Evolutionary conservation across 2,888 invertebrate genomes (phyloP).

Genomic region (Itoplectis maculator): DNA sequence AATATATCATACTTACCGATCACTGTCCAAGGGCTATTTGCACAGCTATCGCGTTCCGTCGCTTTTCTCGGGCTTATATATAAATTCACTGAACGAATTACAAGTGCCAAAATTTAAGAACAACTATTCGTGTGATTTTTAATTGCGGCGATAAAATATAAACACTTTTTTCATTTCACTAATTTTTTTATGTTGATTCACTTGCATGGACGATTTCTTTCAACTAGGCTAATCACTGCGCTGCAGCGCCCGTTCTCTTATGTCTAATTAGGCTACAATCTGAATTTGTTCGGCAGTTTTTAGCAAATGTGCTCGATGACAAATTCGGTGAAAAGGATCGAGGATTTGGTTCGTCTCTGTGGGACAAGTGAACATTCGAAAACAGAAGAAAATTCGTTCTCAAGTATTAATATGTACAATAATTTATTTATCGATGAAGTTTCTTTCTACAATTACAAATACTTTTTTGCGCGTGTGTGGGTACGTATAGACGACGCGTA

Average conservation of each 20-base stretch:
- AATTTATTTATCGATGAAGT: conserved; percentile 81
- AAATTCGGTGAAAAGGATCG: neutral
- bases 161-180: no score
- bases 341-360: neutral
- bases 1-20: conserved; percentile 28
- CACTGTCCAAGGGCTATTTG: neutral
- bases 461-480: conserved; percentile 69
- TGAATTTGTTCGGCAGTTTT: no score
- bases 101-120: no score
- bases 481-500: conserved; percentile 71
- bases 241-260: neutral
- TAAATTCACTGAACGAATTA: neutral
- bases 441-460: conserved; percentile 82
- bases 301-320: neutral
- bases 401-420: conserved; percentile 80
- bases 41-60: neutral
- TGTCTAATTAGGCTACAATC: neutral
- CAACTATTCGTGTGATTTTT: no score
- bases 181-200: no score
- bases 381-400: neutral
- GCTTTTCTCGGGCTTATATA: neutral
- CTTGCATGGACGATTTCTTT: no score
- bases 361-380: neutral
- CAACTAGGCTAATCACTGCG: no score
- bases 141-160: no score